Evolutionary conservation across 1,140 invertebrate genomes (phyloP).

Genomic region (Luehdorfia chinensis): DNA sequence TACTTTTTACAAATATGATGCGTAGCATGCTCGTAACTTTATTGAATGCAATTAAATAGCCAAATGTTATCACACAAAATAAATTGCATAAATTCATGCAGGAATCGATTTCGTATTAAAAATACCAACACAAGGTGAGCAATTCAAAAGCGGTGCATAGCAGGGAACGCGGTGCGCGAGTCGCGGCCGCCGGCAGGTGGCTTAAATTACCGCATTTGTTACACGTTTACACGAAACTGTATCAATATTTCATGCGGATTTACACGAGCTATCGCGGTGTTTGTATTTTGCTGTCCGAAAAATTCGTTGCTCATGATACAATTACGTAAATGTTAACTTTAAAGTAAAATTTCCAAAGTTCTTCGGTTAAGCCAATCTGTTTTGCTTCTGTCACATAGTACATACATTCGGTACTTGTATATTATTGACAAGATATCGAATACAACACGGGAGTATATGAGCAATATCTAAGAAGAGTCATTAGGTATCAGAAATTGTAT

Average conservation of each 20-base stretch:
- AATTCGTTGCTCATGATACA: conserved; percentile 32
- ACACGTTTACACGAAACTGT: conserved; percentile 76
- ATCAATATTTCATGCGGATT: conserved; percentile 77
- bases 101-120: conserved; percentile 18
- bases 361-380: too few relatives aligned
- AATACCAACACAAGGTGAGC: conserved; percentile 40
- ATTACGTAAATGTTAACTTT: conserved; percentile 6
- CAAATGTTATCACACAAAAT: too few relatives aligned
- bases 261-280: conserved; percentile 61
- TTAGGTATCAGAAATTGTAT: too few relatives aligned
- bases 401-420: too few relatives aligned
- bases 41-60: too few relatives aligned
- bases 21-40: too few relatives aligned
- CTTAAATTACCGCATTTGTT: conserved; percentile 76
- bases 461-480: too few relatives aligned
- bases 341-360: neutral
- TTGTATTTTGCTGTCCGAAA: conserved; percentile 65
- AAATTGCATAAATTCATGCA: too few relatives aligned
- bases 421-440: too few relatives aligned
- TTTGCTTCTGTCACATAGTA: too few relatives aligned
- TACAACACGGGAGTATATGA: too few relatives aligned
- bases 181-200: conserved; percentile 66
- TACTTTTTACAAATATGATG: too few relatives aligned
- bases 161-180: conserved; percentile 32
- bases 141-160: conserved; percentile 17